Conservation (phyloP, 2,113 vertebrate genomes). For the Synchiropus splendidus region DNA sequence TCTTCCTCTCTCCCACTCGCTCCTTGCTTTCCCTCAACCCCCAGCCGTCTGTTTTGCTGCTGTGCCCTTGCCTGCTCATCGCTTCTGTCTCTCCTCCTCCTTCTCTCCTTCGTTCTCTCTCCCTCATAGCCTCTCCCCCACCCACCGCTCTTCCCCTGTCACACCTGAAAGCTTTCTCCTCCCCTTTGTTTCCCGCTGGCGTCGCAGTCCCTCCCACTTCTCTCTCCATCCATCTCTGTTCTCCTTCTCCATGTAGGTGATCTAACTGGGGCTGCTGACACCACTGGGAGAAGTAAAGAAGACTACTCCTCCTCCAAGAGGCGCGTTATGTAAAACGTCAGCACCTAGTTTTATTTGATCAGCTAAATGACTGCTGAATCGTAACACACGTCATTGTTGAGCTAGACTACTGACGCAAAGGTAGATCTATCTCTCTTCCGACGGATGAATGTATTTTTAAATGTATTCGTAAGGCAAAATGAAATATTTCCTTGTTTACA, state of each 20-base stretch:
- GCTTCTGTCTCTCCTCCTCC: conserved; percentile 46
- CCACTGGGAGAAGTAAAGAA: conserved; percentile 50
- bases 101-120: conserved; percentile 44
- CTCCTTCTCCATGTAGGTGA: conserved; percentile 65
- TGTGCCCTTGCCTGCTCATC: conserved; percentile 63
- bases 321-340: no score
- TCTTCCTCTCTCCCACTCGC: conserved; percentile 43
- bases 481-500: no score
- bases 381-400: no score
- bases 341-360: no score
- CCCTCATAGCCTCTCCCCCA: conserved; percentile 48
- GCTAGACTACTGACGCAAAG: no score
- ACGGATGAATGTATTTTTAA: no score
- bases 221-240: conserved; percentile 23
- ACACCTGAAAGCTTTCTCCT: conserved; percentile 67
- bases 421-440: no score
- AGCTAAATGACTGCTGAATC: no score
- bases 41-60: conserved; percentile 57
- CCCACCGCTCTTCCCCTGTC: conserved; percentile 49
- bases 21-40: conserved; percentile 44
- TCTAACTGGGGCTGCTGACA: conserved; percentile 65
- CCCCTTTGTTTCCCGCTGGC: conserved; percentile 38
- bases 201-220: conserved; percentile 41
- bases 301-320: conserved; percentile 8
- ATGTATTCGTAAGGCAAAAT: no score